A percentile compares a stretch with the other conserved stretches of the same genome.
Evolutionary conservation across 2,888 invertebrate species (phyloP).

Genomic region (Agelastica alni): DNA sequence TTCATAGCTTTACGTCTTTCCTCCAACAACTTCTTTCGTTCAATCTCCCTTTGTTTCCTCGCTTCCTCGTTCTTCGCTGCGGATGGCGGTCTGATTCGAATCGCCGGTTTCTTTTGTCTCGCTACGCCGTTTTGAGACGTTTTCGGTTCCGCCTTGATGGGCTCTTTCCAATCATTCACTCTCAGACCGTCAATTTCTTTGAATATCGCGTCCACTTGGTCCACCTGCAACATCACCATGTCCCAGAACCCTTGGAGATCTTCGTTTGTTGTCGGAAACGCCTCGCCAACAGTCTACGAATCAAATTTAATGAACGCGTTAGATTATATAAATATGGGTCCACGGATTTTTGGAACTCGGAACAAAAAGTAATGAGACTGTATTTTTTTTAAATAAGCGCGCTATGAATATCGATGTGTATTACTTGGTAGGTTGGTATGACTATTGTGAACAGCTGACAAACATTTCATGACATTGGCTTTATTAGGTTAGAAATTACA

Average conservation of each 20-base stretch:
- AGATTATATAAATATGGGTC: no score
- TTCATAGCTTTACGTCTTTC: slow-evolving; percentile 68
- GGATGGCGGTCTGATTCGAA: slow-evolving; percentile 34
- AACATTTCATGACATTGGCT: no score
- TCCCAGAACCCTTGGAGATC: slow-evolving; percentile 98
- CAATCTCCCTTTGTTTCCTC: slow-evolving; percentile 65
- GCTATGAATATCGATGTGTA: no score
- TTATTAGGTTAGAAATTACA: no score
- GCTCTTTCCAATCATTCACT: slow-evolving; percentile 69
- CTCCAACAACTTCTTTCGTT: slow-evolving; percentile 80
- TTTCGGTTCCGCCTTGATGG: slow-evolving; percentile 22
- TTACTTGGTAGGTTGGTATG: no score
- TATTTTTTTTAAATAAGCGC: no score
- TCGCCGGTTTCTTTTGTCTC: slow-evolving; percentile 33
- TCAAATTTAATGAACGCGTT: no score
- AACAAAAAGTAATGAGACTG: no score
- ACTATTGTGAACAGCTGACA: no score
- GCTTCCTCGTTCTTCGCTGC: slow-evolving; percentile 60
- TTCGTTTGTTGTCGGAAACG: slow-evolving; percentile 84
- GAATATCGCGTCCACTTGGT: slow-evolving; percentile 80
- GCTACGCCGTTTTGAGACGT: slow-evolving; percentile 23
- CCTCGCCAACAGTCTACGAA: slow-evolving; percentile 73
- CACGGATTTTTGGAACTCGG: no score
- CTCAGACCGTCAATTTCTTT: slow-evolving; percentile 68
- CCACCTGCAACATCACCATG: slow-evolving; percentile 91